phyloP scores from a whole-genome alignment of 2,888 invertebrate species.

The Synergus laeviventris region DNA sequence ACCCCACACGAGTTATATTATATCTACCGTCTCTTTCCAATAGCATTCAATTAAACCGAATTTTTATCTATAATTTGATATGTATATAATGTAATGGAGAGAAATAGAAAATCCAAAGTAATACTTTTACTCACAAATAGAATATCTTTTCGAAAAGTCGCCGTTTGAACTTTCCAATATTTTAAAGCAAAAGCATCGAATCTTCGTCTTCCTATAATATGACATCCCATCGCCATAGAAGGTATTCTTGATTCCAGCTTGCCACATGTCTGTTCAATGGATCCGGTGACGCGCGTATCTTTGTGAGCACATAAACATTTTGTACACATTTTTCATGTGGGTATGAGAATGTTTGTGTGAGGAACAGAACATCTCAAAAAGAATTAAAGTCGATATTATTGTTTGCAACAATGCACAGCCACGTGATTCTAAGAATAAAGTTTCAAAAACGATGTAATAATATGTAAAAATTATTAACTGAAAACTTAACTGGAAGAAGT shows the following conservation, averaged over 20 bases:
- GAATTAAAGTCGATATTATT: not conserved
- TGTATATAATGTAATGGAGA: not conserved
- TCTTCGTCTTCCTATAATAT: constrained; percentile 15
- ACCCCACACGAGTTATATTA: no score
- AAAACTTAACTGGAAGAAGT: not conserved
- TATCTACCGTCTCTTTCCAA: no score
- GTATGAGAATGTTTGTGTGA: not conserved
- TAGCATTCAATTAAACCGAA: no score
- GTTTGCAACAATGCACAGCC: not conserved
- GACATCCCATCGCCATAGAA: constrained; percentile 8
- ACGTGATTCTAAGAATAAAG: not conserved
- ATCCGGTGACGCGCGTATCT: not conserved
- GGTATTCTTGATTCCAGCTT: constrained; percentile 3
- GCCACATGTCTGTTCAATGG: constrained; percentile 4
- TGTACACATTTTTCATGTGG: not conserved
- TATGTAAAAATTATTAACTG: not conserved
- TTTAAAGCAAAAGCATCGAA: not conserved
- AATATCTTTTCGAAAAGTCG: not conserved
- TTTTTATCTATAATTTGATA: not conserved
- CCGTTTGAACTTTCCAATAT: not conserved
- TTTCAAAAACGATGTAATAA: not conserved
- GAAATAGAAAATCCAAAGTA: not conserved
- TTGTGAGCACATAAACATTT: constrained; percentile 10
- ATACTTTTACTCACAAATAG: not conserved
- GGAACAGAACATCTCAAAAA: not conserved